Conservation (phyloP, 2,113 vertebrate genomes). For the Halichoerus grypus region DNA sequence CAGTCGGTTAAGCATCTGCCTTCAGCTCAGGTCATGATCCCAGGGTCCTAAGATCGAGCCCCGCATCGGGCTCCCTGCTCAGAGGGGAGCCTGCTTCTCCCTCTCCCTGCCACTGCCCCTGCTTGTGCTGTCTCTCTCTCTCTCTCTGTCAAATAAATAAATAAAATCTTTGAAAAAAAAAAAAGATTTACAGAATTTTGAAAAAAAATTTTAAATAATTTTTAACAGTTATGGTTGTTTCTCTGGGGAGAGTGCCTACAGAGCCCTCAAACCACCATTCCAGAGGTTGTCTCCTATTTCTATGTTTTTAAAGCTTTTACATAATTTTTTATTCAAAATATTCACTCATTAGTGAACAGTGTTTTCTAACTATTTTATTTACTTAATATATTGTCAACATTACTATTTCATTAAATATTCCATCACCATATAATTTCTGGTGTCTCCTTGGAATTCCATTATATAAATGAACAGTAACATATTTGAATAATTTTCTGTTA, state of each 20-base stretch:
- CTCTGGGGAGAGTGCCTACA: not conserved
- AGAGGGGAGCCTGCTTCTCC: too few species aligned
- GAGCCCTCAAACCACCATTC: not conserved
- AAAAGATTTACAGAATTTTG: not conserved
- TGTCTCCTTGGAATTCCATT: not conserved
- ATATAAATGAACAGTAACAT: not conserved
- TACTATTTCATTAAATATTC: not conserved
- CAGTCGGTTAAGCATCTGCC: too few species aligned
- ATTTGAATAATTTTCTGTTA: not conserved
- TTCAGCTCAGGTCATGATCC: too few species aligned
- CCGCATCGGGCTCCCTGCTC: too few species aligned
- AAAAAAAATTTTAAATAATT: not conserved
- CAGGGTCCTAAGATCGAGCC: too few species aligned
- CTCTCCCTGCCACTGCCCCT: too few species aligned
- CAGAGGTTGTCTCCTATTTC: not conserved
- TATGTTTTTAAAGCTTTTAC: not conserved
- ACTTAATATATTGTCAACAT: not conserved
- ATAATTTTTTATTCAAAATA: conserved; percentile 13
- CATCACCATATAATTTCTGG: not conserved
- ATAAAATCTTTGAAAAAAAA: too few species aligned
- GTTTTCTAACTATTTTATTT: conserved; percentile 31
- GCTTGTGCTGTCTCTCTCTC: too few species aligned
- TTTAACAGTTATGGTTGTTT: not conserved
- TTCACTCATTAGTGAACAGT: not conserved
- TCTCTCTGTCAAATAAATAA: too few species aligned